Conservation (phyloP, 2,797 vertebrate genomes). For the Syndactyla subalaris region DNA sequence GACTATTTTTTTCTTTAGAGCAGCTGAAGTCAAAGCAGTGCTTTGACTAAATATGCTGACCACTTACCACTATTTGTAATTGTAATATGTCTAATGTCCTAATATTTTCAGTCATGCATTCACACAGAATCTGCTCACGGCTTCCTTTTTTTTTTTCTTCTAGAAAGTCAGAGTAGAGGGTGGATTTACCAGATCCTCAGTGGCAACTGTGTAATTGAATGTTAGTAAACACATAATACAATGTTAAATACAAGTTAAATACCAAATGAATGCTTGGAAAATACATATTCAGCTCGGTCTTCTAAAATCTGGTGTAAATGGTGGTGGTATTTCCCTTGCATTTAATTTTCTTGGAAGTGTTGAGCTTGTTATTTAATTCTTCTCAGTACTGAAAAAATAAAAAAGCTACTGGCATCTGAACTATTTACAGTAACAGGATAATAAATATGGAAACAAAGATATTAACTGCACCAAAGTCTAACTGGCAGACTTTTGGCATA, state of each 20-base stretch:
- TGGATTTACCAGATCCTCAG: not conserved
- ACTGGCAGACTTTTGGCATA: not conserved
- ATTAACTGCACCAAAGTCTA: not conserved
- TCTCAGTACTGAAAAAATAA: not conserved
- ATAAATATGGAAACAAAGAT: not conserved
- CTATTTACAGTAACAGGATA: not conserved
- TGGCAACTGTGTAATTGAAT: not conserved
- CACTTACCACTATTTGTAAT: not conserved
- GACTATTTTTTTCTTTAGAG: not conserved
- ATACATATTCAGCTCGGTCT: not conserved
- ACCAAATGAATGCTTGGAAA: not conserved
- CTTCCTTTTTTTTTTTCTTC: not conserved
- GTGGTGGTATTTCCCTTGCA: not conserved
- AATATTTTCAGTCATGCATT: not conserved
- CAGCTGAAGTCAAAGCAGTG: not conserved
- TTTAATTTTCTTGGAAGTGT: not conserved
- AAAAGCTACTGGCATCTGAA: not conserved
- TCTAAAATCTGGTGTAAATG: not conserved
- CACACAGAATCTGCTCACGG: not conserved
- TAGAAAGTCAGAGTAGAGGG: not conserved
- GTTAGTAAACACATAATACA: not conserved
- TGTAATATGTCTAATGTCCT: not conserved
- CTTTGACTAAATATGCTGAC: not conserved
- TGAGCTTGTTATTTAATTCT: not conserved
- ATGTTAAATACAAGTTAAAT: not conserved